Evolutionary conservation across 1,140 invertebrate species (phyloP).

Genomic region (Pinna nobilis): DNA sequence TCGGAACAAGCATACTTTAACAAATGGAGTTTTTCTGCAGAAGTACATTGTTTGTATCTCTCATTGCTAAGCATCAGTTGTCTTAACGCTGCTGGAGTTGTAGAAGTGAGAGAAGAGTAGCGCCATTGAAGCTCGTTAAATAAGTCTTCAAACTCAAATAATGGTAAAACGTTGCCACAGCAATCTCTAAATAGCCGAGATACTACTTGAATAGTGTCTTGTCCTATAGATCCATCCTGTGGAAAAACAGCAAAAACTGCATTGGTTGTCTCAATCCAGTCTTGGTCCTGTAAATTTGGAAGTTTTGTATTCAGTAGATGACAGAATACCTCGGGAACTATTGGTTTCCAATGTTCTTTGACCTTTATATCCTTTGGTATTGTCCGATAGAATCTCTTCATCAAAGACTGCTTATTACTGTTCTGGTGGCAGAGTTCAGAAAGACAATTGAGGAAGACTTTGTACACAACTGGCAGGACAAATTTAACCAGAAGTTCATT

Average conservation of each 20-base stretch:
- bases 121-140: too few species aligned
- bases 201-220: too few species aligned
- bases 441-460: slow-evolving; percentile 44
- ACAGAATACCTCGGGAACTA: background rate
- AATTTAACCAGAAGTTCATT: slow-evolving; percentile 56
- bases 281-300: background rate
- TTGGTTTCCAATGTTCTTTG: background rate
- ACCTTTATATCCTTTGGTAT: background rate
- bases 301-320: background rate
- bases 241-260: background rate
- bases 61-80: too few species aligned
- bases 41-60: too few species aligned
- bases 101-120: background rate
- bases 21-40: too few species aligned
- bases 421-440: slow-evolving; percentile 38
- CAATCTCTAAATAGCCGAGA: too few species aligned
- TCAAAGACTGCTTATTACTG: background rate
- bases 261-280: background rate
- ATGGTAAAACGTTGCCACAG: too few species aligned
- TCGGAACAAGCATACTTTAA: too few species aligned
- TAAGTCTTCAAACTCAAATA: too few species aligned
- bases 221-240: too few species aligned
- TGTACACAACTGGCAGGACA: slow-evolving; percentile 31
- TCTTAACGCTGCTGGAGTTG: background rate
- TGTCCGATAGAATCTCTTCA: background rate